A percentile compares a stretch with the other conserved stretches of the same genome.
These are phyloP conservation scores for Mellilla xanthometata DNA, from an alignment of 2,888 invertebrate genomes.

Conservation along the genomic window DNA sequence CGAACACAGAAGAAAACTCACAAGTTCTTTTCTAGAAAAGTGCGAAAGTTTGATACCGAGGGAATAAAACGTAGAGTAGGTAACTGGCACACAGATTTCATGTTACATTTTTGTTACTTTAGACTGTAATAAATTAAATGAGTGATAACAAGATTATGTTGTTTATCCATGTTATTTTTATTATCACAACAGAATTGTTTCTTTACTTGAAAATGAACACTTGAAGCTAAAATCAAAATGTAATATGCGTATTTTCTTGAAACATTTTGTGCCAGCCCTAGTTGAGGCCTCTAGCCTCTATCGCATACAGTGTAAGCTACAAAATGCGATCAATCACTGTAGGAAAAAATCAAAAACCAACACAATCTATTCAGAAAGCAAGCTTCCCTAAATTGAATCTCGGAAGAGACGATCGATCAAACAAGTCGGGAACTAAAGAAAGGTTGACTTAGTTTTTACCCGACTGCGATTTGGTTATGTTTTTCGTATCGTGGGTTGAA, in stretches of 20 bases:
- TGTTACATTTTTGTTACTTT: no score
- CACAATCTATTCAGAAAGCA: slow-evolving; percentile 22
- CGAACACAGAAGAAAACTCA: slow-evolving; percentile 1
- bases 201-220: no score
- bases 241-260: not conserved
- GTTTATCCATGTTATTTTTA: no score
- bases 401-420: slow-evolving; percentile 16
- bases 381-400: slow-evolving; percentile 17
- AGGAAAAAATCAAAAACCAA: slow-evolving; percentile 18
- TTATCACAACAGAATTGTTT: no score
- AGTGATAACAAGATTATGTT: no score
- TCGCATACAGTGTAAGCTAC: slow-evolving; percentile 1
- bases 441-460: slow-evolving; percentile 17
- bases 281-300: not conserved
- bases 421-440: slow-evolving; percentile 5
- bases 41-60: not conserved
- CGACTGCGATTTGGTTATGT: no score
- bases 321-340: slow-evolving; percentile 12
- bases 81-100: no score
- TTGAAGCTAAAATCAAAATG: no score
- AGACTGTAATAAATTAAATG: no score
- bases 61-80: not conserved
- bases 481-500: no score
- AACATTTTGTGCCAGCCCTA: not conserved
- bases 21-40: slow-evolving; percentile 3